Percentiles rank a stretch among this genome's conserved stretches.
These are phyloP conservation scores for Odontocolon sp. DNA, from an alignment of 2,888 invertebrate genomes.

Conservation along the genomic window DNA sequence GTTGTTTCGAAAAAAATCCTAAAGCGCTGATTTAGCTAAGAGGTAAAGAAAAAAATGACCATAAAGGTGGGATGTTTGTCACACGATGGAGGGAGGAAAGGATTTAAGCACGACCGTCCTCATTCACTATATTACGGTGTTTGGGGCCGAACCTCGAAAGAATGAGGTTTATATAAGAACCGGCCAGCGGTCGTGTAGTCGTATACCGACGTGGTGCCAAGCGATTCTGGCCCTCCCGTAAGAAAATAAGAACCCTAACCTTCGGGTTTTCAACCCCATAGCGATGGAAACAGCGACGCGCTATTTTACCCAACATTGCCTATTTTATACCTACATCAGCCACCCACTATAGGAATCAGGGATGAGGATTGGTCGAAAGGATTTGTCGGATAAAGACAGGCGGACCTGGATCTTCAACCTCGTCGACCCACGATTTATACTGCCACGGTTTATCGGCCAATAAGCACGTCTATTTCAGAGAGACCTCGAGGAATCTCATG, in stretches of 20 bases:
- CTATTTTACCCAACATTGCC: constrained; percentile 47
- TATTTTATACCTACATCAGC: background rate
- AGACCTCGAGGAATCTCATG: background rate
- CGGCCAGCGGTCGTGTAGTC: constrained; percentile 14
- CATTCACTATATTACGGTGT: background rate
- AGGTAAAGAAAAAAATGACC: background rate
- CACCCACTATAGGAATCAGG: constrained; percentile 32
- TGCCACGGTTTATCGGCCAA: constrained; percentile 8
- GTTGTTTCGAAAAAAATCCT: background rate
- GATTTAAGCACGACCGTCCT: constrained; percentile 4
- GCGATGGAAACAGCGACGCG: constrained; percentile 19
- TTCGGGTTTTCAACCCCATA: constrained; percentile 19
- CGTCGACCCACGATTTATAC: constrained; percentile 24
- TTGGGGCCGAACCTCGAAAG: background rate
- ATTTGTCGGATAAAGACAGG: constrained; percentile 60
- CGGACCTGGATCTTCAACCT: constrained; percentile 30
- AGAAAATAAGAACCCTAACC: constrained; percentile 65
- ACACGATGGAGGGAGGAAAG: background rate
- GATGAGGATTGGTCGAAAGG: constrained; percentile 59
- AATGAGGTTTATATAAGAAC: constrained; percentile 8
- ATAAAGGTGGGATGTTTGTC: background rate
- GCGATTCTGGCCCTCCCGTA: constrained; percentile 57
- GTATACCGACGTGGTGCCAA: constrained; percentile 58
- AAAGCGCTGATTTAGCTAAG: constrained; percentile 10
- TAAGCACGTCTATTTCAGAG: background rate